Conservation (phyloP, 2,888 invertebrate genomes). For the Drosophila greeni region DNA sequence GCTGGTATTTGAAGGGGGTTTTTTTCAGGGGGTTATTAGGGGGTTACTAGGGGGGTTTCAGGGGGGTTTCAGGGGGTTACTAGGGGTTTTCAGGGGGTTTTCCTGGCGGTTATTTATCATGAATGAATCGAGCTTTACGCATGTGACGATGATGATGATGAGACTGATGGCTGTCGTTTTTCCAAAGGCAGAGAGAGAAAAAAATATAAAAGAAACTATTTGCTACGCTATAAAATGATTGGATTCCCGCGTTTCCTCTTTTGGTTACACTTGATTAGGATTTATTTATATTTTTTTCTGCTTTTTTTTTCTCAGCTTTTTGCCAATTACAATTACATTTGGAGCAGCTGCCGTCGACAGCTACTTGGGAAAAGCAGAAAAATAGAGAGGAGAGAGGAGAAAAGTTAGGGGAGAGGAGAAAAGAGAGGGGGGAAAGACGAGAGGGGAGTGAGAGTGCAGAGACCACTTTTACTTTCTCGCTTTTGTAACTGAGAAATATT, state of each 20-base stretch:
- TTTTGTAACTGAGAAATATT: conserved; percentile 33
- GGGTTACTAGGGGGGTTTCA: neutral
- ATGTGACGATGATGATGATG: conserved; percentile 34
- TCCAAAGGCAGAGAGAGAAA: neutral
- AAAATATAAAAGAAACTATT: conserved; percentile 10
- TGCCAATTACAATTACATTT: conserved; percentile 68
- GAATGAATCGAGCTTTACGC: conserved; percentile 61
- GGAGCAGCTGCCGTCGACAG: conserved; percentile 58
- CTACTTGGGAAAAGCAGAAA: conserved; percentile 30
- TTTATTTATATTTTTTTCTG: conserved; percentile 44
- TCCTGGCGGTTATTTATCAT: conserved; percentile 42
- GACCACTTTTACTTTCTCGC: conserved; percentile 62
- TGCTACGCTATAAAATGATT: conserved; percentile 46
- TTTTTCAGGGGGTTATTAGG: neutral
- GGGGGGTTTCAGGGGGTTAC: neutral
- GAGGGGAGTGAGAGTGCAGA: conserved; percentile 3
- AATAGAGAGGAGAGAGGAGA: neutral
- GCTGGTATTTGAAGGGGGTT: conserved; percentile 22
- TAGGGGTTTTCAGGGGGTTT: neutral
- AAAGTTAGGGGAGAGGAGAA: too few species aligned
- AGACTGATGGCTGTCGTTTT: conserved; percentile 18
- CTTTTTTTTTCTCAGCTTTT: conserved; percentile 17
- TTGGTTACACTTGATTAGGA: conserved; percentile 50
- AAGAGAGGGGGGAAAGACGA: too few species aligned
- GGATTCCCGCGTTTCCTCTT: conserved; percentile 13